phyloP scores from a whole-genome alignment of 1,140 invertebrate species.

The Amyelois transitella region DNA sequence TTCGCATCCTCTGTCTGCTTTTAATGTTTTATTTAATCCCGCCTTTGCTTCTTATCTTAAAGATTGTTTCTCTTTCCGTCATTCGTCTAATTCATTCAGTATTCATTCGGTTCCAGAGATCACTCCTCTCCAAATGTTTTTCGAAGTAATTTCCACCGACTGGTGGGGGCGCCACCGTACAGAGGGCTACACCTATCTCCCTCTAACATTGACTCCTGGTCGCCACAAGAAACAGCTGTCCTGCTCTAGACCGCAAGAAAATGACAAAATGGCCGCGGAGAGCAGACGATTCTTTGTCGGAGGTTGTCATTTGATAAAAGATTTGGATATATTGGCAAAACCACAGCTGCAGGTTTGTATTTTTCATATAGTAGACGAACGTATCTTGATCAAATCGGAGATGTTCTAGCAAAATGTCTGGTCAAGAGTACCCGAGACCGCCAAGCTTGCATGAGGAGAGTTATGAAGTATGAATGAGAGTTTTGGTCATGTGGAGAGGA shows the following conservation, averaged over 20 bases:
- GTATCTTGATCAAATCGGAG: too few relatives aligned
- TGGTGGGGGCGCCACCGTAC: slow-evolving; percentile 60
- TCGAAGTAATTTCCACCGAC: slow-evolving; percentile 64
- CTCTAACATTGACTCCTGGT: slow-evolving; percentile 39
- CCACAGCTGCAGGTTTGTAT: slow-evolving; percentile 35
- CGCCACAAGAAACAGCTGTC: slow-evolving; percentile 25
- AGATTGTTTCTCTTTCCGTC: too few relatives aligned
- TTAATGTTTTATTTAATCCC: too few relatives aligned
- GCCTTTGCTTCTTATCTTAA: too few relatives aligned
- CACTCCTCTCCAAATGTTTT: slow-evolving; percentile 38
- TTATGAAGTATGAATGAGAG: too few relatives aligned
- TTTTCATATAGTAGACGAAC: too few relatives aligned
- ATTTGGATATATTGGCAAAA: slow-evolving; percentile 47
- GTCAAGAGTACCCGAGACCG: too few relatives aligned
- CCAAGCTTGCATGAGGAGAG: too few relatives aligned
- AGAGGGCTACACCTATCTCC: slow-evolving; percentile 55
- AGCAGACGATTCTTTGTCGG: slow-evolving; percentile 64
- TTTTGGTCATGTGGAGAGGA: too few relatives aligned
- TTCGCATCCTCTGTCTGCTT: too few relatives aligned
- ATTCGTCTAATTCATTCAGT: background rate
- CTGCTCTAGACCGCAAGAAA: slow-evolving; percentile 48
- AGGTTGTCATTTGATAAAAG: slow-evolving; percentile 59
- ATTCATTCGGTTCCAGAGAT: slow-evolving; percentile 28
- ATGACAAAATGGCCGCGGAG: slow-evolving; percentile 37
- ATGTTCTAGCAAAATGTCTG: too few relatives aligned